Conservation (phyloP, 2,797 vertebrate genomes). For the Syngnathus acus region DNA sequence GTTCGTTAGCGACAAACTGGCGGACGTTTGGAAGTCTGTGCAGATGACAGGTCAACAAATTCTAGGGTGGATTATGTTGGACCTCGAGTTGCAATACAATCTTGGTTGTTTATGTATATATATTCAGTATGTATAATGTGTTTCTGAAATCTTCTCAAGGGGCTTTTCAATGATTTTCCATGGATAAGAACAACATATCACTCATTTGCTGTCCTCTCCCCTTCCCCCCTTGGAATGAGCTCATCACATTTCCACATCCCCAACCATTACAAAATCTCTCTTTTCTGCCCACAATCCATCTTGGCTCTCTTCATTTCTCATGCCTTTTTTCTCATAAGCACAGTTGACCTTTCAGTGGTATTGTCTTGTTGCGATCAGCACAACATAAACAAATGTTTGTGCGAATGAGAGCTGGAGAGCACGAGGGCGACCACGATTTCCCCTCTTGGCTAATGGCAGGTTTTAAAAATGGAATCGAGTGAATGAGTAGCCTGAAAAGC, state of each 20-base stretch:
- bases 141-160: background rate
- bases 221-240: conserved; percentile 5
- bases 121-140: too few relatives aligned
- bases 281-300: conserved; percentile 17
- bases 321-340: conserved; percentile 8
- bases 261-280: conserved; percentile 7
- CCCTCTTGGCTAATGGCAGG: conserved; percentile 34
- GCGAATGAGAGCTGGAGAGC: background rate
- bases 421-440: conserved; percentile 22
- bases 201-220: background rate
- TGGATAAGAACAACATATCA: background rate
- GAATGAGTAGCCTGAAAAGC: conserved; percentile 27
- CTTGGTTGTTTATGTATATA: too few relatives aligned
- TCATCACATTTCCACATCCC: conserved; percentile 6
- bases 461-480: conserved; percentile 39
- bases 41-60: background rate
- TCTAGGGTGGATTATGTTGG: background rate
- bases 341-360: conserved; percentile 23
- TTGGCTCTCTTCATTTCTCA: conserved; percentile 17
- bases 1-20: too few relatives aligned
- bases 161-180: background rate
- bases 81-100: too few relatives aligned
- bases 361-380: conserved; percentile 25
- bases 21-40: background rate
- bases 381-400: conserved; percentile 12